A percentile compares a stretch with the other conserved stretches of the same genome.
phyloP scores from a whole-genome alignment of 2,888 invertebrate species.

The Watsonalla cultraria region DNA sequence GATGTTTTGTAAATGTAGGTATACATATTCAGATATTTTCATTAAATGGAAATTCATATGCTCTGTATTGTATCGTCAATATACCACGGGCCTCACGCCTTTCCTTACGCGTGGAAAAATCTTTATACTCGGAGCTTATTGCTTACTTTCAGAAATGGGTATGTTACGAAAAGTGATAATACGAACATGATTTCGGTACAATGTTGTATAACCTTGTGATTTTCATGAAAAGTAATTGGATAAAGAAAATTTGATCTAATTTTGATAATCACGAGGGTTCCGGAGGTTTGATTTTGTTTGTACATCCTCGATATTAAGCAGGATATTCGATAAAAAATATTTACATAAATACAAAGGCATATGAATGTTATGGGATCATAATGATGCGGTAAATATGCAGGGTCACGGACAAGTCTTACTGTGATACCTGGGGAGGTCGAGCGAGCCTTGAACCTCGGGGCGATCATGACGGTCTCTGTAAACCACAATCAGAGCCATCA shows the following conservation, averaged over 20 bases:
- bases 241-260: not conserved
- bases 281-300: not conserved
- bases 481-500: slow-evolving; percentile 63
- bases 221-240: not conserved
- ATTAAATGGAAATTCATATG: slow-evolving; percentile 36
- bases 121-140: slow-evolving; percentile 12
- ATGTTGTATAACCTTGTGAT: not conserved
- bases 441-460: slow-evolving; percentile 90
- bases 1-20: slow-evolving; percentile 25
- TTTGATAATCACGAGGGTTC: not conserved
- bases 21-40: slow-evolving; percentile 22
- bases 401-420: slow-evolving; percentile 20
- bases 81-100: slow-evolving; percentile 5
- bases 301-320: too few relatives aligned
- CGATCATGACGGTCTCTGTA: slow-evolving; percentile 85
- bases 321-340: not conserved
- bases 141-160: slow-evolving; percentile 12
- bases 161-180: slow-evolving; percentile 7
- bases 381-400: slow-evolving; percentile 7
- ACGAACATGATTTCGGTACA: slow-evolving; percentile 1
- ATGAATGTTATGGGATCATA: slow-evolving; percentile 22
- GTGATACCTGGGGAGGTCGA: slow-evolving; percentile 84
- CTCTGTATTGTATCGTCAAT: slow-evolving; percentile 16
- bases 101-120: slow-evolving; percentile 10
- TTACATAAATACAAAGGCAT: slow-evolving; percentile 19